Evolutionary conservation across 2,797 vertebrate species (phyloP).

Genomic region (Chloroceryle inda): DNA sequence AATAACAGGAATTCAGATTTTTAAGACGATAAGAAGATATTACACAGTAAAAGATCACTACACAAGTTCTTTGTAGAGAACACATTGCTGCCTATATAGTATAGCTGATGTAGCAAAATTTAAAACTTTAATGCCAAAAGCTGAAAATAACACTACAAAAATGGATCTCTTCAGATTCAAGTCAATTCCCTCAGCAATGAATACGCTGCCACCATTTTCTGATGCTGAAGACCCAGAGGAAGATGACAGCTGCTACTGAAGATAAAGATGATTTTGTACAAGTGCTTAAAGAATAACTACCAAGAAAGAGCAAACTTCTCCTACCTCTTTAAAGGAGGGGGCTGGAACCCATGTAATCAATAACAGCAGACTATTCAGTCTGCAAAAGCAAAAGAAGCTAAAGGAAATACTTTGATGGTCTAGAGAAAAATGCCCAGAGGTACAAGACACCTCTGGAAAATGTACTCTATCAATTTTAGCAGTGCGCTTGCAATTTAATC

Average conservation of each 20-base stretch:
- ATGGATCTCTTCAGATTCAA: not conserved
- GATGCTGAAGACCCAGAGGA: not conserved
- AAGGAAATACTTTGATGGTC: not conserved
- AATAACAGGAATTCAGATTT: not conserved
- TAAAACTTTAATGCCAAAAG: not conserved
- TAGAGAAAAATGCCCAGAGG: not conserved
- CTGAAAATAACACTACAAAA: not conserved
- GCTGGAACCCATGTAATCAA: slow-evolving; percentile 15
- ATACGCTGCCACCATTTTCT: not conserved
- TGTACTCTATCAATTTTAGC: not conserved
- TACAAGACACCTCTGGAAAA: not conserved
- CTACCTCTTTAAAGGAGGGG: slow-evolving; percentile 19
- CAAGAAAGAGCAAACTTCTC: slow-evolving; percentile 28
- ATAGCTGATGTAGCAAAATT: not conserved
- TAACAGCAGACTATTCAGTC: not conserved
- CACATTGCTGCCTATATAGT: not conserved
- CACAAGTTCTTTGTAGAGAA: not conserved
- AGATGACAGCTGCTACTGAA: not conserved
- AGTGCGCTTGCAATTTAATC: not conserved
- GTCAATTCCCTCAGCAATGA: slow-evolving; percentile 6
- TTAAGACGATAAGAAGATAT: not conserved
- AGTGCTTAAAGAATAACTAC: slow-evolving; percentile 20
- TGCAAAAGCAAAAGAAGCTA: not conserved
- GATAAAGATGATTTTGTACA: slow-evolving; percentile 24
- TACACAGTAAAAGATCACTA: not conserved